These are phyloP conservation scores for Hippocampus kuda DNA, from an alignment of 2,797 vertebrate species.

Conservation along the genomic window DNA sequence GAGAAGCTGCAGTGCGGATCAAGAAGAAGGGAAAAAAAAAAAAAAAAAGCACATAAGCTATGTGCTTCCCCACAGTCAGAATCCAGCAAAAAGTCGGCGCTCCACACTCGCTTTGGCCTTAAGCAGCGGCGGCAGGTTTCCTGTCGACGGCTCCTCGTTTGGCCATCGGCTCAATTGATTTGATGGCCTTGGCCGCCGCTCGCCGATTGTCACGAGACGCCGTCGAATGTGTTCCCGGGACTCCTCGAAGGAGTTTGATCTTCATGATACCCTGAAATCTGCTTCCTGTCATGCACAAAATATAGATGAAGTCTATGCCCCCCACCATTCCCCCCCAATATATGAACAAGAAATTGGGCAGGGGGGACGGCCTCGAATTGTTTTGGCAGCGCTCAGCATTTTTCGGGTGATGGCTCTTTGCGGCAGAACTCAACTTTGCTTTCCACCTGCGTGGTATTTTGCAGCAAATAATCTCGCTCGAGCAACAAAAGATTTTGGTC, in stretches of 20 bases:
- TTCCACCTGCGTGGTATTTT: neutral
- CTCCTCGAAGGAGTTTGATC: conserved; percentile 10
- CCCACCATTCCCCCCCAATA: too few species aligned
- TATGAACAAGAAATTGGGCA: too few species aligned
- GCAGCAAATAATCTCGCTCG: neutral
- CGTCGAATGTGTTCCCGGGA: conserved; percentile 12
- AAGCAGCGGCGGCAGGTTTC: conserved; percentile 35
- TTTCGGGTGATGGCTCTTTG: neutral
- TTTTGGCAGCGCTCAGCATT: too few species aligned
- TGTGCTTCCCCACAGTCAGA: conserved; percentile 15
- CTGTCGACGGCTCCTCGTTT: conserved; percentile 38
- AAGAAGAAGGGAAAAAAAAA: neutral
- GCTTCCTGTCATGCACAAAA: neutral
- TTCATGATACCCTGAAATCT: neutral
- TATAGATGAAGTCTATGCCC: too few species aligned
- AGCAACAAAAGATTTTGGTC: neutral
- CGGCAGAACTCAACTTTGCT: neutral
- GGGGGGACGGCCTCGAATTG: too few species aligned
- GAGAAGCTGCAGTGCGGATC: conserved; percentile 15
- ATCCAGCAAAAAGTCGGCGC: conserved; percentile 7
- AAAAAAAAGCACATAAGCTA: neutral
- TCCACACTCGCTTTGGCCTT: conserved; percentile 43
- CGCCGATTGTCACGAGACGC: conserved; percentile 29
- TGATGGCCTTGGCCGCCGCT: conserved; percentile 19
- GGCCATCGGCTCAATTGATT: neutral